A percentile compares a stretch with the other conserved stretches of the same genome.
These are phyloP conservation scores for Lithophane socia DNA, from an alignment of 2,888 invertebrate species.

Conservation along the genomic window DNA sequence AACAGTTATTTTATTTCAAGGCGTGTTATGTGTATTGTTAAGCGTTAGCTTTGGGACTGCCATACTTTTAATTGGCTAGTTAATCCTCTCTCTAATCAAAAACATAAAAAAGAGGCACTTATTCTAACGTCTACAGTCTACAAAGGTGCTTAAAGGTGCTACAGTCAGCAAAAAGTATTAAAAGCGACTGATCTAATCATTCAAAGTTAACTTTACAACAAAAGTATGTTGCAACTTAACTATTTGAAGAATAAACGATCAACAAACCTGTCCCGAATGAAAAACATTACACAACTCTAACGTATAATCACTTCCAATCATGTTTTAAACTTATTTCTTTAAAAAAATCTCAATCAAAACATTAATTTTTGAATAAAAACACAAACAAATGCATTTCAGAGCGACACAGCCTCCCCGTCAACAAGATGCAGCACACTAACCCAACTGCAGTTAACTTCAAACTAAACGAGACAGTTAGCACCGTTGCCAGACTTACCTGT, in stretches of 20 bases:
- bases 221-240: constrained; percentile 25
- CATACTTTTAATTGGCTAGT: not conserved
- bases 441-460: constrained; percentile 80
- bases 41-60: not conserved
- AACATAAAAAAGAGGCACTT: not conserved
- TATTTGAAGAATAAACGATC: constrained; percentile 14
- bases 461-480: constrained; percentile 69
- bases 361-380: constrained; percentile 66
- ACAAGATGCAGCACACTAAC: constrained; percentile 75
- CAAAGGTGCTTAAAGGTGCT: not conserved
- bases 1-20: not conserved
- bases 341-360: constrained; percentile 44
- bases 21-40: not conserved
- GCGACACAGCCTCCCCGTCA: constrained; percentile 73
- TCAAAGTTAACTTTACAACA: constrained; percentile 13
- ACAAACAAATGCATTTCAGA: constrained; percentile 68
- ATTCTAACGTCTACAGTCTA: too few relatives aligned
- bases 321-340: constrained; percentile 79
- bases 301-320: constrained; percentile 96
- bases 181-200: not conserved
- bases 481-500: constrained; percentile 81
- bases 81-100: not conserved
- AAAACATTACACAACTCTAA: constrained; percentile 97
- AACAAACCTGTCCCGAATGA: constrained; percentile 95
- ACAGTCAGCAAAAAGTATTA: not conserved